Evolutionary conservation across 2,797 vertebrate genomes (phyloP).

Genomic region (Gallirallus australis): DNA sequence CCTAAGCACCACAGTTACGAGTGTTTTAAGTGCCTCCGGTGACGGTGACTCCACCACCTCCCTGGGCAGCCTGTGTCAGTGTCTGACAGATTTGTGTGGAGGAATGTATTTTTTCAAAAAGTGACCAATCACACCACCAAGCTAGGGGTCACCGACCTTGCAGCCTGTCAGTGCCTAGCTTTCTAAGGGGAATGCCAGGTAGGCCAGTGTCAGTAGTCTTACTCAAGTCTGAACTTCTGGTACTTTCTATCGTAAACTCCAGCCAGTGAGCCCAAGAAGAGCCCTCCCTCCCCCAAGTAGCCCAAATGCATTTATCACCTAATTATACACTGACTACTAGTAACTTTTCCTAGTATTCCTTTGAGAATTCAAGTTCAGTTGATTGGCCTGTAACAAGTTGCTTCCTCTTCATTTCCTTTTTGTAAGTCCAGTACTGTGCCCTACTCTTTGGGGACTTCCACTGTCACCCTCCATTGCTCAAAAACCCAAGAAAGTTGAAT

Average conservation of each 20-base stretch:
- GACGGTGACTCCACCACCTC: no score
- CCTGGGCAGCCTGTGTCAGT: no score
- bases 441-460: not conserved
- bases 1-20: no score
- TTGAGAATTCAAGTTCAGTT: not conserved
- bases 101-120: rapidly evolving
- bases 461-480: not conserved
- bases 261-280: not conserved
- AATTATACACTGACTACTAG: not conserved
- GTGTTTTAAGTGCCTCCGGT: no score
- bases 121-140: not conserved
- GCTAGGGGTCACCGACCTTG: not conserved
- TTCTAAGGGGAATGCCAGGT: not conserved
- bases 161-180: not conserved
- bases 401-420: not conserved
- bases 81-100: not conserved
- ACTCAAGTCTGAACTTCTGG: not conserved
- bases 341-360: not conserved
- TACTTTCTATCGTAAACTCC: not conserved
- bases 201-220: not conserved
- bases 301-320: not conserved
- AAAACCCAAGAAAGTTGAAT: not conserved
- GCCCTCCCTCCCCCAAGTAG: not conserved
- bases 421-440: not conserved
- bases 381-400: not conserved